Conservation (phyloP, 2,888 invertebrate genomes). For the Drosophila pseudotalamancana region DNA sequence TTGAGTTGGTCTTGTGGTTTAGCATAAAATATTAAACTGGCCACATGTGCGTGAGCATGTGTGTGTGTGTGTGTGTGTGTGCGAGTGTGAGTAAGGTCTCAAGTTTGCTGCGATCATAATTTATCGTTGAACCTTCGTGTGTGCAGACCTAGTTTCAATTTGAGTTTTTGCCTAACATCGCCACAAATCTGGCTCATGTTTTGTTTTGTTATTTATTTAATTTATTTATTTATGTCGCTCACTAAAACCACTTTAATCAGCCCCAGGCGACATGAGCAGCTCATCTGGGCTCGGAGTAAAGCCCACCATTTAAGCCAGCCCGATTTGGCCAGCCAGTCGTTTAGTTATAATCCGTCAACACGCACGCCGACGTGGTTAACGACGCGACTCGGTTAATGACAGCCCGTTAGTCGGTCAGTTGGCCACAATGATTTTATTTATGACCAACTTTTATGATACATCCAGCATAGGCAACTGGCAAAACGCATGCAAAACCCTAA, state of each 20-base stretch:
- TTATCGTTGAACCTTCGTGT: slow-evolving; percentile 50
- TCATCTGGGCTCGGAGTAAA: slow-evolving; percentile 64
- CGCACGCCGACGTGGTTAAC: slow-evolving; percentile 46
- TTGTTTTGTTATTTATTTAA: slow-evolving; percentile 60
- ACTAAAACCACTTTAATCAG: slow-evolving; percentile 75
- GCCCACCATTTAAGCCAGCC: slow-evolving; percentile 44
- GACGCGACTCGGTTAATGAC: slow-evolving; percentile 53
- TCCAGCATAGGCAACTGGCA: slow-evolving; percentile 34
- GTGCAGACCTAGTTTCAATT: slow-evolving; percentile 63
- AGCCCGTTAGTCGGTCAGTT: slow-evolving; percentile 34
- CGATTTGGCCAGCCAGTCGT: slow-evolving; percentile 19
- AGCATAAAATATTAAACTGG: slow-evolving; percentile 77
- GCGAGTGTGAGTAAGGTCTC: slow-evolving; percentile 42
- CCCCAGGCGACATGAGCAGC: slow-evolving; percentile 27
- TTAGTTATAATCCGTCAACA: slow-evolving; percentile 54
- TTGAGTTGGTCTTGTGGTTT: slow-evolving; percentile 72
- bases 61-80: slow-evolving; percentile 1
- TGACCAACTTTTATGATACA: slow-evolving; percentile 67
- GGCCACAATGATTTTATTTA: slow-evolving; percentile 67
- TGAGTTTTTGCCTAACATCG: slow-evolving; percentile 58
- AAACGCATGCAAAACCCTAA: slow-evolving; percentile 46
- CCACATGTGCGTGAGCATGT: slow-evolving; percentile 49
- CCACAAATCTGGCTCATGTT: slow-evolving; percentile 51
- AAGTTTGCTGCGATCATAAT: slow-evolving; percentile 74
- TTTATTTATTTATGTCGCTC: slow-evolving; percentile 75